Evolutionary conservation across 1,140 invertebrate genomes (phyloP).

Genomic region (Papilio polyxenes): DNA sequence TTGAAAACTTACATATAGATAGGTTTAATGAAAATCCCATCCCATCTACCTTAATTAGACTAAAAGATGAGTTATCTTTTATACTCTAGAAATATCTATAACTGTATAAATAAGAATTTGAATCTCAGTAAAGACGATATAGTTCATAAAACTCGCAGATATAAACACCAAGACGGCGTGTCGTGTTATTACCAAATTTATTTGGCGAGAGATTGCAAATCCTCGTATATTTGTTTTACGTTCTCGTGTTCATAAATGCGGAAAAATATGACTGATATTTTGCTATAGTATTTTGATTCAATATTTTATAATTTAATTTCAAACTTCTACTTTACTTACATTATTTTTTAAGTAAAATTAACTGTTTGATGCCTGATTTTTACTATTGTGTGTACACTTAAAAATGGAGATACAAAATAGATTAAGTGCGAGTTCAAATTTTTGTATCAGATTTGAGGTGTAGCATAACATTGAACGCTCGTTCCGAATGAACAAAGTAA

Average conservation of each 20-base stretch:
- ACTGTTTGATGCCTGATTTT: too few relatives aligned
- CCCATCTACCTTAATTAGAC: background rate
- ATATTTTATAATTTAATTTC: background rate
- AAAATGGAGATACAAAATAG: too few relatives aligned
- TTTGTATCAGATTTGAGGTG: too few relatives aligned
- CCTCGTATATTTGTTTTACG: constrained; percentile 33
- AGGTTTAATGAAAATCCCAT: background rate
- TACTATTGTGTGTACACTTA: too few relatives aligned
- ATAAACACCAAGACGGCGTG: constrained; percentile 18
- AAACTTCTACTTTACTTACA: background rate
- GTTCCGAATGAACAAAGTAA: background rate
- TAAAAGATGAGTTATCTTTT: background rate
- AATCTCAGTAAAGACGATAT: constrained; percentile 22
- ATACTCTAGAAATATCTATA: background rate
- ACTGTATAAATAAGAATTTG: constrained; percentile 8
- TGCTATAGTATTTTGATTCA: constrained; percentile 1
- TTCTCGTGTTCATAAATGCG: background rate
- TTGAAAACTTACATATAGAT: background rate
- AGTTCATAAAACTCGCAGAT: constrained; percentile 29
- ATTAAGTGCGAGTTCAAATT: too few relatives aligned
- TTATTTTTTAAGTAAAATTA: background rate
- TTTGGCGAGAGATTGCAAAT: constrained; percentile 36
- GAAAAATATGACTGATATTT: constrained; percentile 31
- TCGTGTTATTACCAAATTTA: constrained; percentile 35
- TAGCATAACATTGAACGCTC: background rate